Evolutionary conservation across 2,113 vertebrate species (phyloP).

Genomic region (Fukomys damarensis): DNA sequence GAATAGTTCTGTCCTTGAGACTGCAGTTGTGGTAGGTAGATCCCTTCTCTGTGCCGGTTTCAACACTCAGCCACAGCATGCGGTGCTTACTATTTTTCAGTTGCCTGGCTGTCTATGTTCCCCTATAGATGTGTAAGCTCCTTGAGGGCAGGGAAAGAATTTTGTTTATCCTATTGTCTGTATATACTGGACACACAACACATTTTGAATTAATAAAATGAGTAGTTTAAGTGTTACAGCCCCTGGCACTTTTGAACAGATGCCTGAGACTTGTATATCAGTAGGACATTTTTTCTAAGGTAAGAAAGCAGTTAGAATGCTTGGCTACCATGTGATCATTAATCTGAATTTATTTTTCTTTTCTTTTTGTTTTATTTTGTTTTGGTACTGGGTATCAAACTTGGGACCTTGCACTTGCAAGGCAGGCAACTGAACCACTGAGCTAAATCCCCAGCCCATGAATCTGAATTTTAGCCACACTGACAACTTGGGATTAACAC

Average conservation of each 20-base stretch:
- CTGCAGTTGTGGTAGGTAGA: no score
- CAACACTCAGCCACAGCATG: accelerated
- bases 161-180: background rate
- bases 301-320: background rate
- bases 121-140: background rate
- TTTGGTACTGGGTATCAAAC: no score
- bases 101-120: background rate
- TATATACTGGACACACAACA: background rate
- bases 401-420: no score
- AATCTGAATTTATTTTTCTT: background rate
- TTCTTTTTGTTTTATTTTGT: no score
- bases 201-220: background rate
- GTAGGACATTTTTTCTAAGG: background rate
- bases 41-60: background rate
- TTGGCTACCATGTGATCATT: background rate
- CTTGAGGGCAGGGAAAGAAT: background rate
- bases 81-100: accelerated
- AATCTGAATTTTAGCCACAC: background rate
- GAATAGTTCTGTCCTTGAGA: background rate
- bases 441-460: no score
- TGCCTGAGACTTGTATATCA: background rate
- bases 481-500: background rate
- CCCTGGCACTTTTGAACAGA: background rate
- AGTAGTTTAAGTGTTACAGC: background rate
- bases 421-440: no score